phyloP scores from a whole-genome alignment of 35 echinoderm and acorn worm genomes.

The Amphiura filiformis region DNA sequence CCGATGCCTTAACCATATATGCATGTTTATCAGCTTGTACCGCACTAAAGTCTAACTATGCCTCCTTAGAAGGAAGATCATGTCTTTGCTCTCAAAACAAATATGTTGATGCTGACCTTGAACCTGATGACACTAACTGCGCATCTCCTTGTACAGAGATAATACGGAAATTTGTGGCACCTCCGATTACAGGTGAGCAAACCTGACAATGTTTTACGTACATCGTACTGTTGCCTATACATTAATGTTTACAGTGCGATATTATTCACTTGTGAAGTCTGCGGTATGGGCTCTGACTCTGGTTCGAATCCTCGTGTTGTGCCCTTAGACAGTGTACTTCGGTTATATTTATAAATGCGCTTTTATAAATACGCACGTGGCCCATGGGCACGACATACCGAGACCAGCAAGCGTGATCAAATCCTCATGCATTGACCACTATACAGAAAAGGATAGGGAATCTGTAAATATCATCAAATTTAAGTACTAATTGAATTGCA shows the following conservation, averaged over 20 bases:
- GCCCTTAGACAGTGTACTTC: background rate
- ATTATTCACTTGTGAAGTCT: background rate
- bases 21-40: background rate
- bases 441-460: too few species aligned
- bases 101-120: background rate
- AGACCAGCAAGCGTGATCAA: too few species aligned
- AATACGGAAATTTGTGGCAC: background rate
- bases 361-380: too few species aligned
- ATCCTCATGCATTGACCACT: too few species aligned
- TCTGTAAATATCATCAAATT: too few species aligned
- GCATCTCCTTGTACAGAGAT: background rate
- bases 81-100: background rate
- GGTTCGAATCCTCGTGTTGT: background rate
- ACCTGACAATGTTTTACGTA: background rate
- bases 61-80: background rate
- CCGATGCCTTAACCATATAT: background rate
- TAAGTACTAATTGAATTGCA: too few species aligned
- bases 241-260: background rate
- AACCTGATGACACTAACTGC: background rate
- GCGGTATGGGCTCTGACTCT: background rate
- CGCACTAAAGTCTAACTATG: background rate
- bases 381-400: too few species aligned
- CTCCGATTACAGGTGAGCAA: background rate
- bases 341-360: too few species aligned
- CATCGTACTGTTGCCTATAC: background rate